A percentile compares a stretch with the other conserved stretches of the same genome.
These are phyloP conservation scores for Tortrix viridana DNA, from an alignment of 2,888 invertebrate genomes.

Conservation along the genomic window DNA sequence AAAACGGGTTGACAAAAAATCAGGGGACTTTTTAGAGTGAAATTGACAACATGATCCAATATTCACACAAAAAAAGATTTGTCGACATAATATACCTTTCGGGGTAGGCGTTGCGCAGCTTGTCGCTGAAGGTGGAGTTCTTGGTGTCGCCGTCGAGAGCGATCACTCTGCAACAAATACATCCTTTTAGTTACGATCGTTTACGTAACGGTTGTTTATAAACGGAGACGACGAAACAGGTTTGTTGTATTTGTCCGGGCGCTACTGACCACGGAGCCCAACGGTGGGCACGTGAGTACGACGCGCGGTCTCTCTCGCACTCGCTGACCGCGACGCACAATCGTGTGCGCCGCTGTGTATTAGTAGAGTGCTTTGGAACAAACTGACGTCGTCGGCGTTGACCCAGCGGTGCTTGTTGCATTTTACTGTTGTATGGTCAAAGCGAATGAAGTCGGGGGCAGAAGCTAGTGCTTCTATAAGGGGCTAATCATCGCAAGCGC, in stretches of 20 bases:
- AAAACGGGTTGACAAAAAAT: no score
- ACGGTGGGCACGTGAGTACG: constrained; percentile 34
- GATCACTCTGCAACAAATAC: constrained; percentile 87
- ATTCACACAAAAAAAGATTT: no score
- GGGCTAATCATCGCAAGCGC: no score
- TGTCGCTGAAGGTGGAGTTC: constrained; percentile 98
- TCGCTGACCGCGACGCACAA: constrained; percentile 43
- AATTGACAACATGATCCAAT: no score
- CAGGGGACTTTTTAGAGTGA: no score
- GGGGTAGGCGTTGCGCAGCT: constrained; percentile 89
- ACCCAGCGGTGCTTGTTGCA: no score
- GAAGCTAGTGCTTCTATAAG: no score
- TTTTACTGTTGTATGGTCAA: no score
- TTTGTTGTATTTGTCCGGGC: constrained; percentile 20
- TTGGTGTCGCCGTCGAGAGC: constrained; percentile 99
- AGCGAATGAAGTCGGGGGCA: no score
- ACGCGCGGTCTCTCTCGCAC: constrained; percentile 36
- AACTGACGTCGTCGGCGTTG: no score
- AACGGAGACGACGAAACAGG: neutral
- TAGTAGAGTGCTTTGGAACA: neutral
- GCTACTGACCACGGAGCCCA: constrained; percentile 37
- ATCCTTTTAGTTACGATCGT: neutral
- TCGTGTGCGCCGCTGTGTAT: constrained; percentile 45
- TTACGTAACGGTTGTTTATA: neutral
- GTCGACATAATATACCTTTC: constrained; percentile 68